Evolutionary conservation across 2,113 vertebrate genomes (phyloP), one percentile per base, ranked within the genome.

Genomic region (Apeltes quadracus): DNA sequence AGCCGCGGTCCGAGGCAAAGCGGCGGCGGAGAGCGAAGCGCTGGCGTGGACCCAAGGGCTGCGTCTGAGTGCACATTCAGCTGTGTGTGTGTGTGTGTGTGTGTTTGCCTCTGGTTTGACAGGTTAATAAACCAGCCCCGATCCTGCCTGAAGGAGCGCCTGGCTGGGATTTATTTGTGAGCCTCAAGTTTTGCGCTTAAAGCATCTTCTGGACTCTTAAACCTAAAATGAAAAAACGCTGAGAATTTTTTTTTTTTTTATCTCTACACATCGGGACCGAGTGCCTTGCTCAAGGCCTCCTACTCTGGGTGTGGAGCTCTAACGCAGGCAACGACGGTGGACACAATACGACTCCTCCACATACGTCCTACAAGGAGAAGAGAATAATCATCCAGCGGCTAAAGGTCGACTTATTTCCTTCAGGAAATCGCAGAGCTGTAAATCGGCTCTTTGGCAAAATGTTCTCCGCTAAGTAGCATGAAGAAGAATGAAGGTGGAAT

Each of bases 71-170:
- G 59, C n/a, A 39, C 61, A 48, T 81, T 58, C 20, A 41, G 29
- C 56, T 56, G 74, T 76, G 58, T 50, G 48, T 8, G 48, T 51
- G 48, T 51, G 22, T 51, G 39, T 46, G 53, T 72, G 55, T 76
- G 78, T 75, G 79, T 76, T 43, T 53, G 55, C 9, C 27, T 27
- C 25, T 48, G 73, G 22, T 84, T 66, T 87, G 83, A 81, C 81
- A 83, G 78, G 72, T 87, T 87, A 90, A 90, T 88, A 84, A 87
- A 88, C 38, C 56, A 69, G 74, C 76, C 48, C 43, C 56, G 83
- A 79, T 83, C 59, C 79, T 55, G 34, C 56, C n/a, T 75, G 68
- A 77, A 72, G 68, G 59, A 84, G 57, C 8, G 72, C 32, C 68
- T 9, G 63, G 20, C 61, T 59, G 72, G 66, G 67, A 77, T 83